Conservation (phyloP, 2,888 invertebrate species). For the Ceramica pisi region DNA sequence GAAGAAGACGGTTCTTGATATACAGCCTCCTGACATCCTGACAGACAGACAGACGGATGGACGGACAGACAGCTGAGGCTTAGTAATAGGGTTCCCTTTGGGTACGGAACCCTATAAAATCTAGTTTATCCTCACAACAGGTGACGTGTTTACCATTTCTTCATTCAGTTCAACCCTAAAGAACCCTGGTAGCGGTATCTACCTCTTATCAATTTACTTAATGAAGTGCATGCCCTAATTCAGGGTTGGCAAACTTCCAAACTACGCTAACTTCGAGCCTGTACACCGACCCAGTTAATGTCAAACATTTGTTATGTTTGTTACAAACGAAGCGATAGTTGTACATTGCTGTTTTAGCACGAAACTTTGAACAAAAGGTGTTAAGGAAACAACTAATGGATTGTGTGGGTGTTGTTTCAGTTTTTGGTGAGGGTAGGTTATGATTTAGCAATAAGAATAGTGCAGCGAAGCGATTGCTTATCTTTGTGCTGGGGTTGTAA, state of each 20-base stretch:
- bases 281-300: slow-evolving; percentile 61
- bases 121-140: not conserved
- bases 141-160: slow-evolving; percentile 5
- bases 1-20: no score
- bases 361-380: slow-evolving; percentile 49
- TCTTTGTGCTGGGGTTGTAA: slow-evolving; percentile 5
- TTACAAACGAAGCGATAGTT: slow-evolving; percentile 38
- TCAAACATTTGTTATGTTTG: slow-evolving; percentile 59
- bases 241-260: slow-evolving; percentile 73
- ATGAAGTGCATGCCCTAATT: slow-evolving; percentile 79
- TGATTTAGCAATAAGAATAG: slow-evolving; percentile 31
- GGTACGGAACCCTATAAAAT: not conserved
- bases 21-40: no score
- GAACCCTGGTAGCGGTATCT: slow-evolving; percentile 59
- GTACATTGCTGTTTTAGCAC: slow-evolving; percentile 40
- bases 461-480: slow-evolving; percentile 32
- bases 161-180: slow-evolving; percentile 51
- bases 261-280: slow-evolving; percentile 56
- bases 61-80: no score
- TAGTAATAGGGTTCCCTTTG: no score
- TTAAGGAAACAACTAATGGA: slow-evolving; percentile 38
- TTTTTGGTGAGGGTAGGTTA: slow-evolving; percentile 25
- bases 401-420: slow-evolving; percentile 23
- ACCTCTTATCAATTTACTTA: slow-evolving; percentile 79
- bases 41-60: no score